These are phyloP conservation scores for Liparis tanakae DNA, from an alignment of 2,797 vertebrate species.

Conservation along the genomic window DNA sequence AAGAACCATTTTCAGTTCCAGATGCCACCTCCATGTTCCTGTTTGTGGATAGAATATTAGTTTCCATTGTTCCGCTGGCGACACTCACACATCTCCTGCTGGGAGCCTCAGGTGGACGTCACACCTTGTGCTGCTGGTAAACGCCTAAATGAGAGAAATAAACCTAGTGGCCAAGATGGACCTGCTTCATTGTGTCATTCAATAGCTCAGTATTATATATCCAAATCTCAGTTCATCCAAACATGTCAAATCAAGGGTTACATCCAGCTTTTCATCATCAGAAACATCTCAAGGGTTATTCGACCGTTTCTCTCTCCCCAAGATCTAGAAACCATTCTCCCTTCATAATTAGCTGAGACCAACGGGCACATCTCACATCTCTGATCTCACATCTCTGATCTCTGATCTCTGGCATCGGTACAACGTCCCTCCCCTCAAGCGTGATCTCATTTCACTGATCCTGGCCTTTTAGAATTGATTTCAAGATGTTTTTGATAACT, in stretches of 20 bases:
- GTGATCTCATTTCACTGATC: not conserved
- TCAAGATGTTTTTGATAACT: not conserved
- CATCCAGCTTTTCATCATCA: not conserved
- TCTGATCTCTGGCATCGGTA: not conserved
- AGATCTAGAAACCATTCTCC: not conserved
- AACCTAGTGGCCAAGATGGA: too few species aligned
- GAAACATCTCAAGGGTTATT: not conserved
- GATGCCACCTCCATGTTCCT: too few species aligned
- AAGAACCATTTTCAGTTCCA: too few species aligned
- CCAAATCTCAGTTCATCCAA: not conserved
- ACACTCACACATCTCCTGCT: too few species aligned
- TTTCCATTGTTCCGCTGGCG: not conserved
- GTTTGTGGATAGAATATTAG: not conserved
- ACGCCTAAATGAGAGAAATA: too few species aligned
- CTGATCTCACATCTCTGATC: not conserved
- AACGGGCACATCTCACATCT: not conserved
- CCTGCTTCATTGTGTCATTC: not conserved
- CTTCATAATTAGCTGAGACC: not conserved
- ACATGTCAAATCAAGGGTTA: not conserved
- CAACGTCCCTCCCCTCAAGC: not conserved
- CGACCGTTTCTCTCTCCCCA: not conserved
- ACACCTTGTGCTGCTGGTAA: not conserved
- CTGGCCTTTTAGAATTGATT: not conserved
- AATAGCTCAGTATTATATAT: not conserved
- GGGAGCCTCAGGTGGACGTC: not conserved